Evolutionary conservation across 2,888 invertebrate species (phyloP), one percentile per base, ranked within the genome.

Genomic region (Agriopis leucophaearia): DNA sequence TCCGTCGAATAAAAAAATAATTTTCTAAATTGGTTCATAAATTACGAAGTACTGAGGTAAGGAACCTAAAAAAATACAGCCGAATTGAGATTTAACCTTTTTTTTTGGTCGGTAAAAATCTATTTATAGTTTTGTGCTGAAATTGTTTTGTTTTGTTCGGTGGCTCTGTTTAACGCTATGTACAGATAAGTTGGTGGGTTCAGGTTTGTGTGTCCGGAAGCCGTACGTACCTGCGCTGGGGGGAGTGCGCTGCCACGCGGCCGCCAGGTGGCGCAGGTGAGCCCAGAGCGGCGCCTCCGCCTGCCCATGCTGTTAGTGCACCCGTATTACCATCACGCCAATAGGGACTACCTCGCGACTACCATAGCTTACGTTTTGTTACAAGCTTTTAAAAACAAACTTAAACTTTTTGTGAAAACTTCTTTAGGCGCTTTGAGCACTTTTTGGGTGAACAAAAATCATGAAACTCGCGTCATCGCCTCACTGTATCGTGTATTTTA

Each of bases 241-340:
- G 44, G 61, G 13, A 69, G 74, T 70, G 71, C 84, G 82, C 72
- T 84, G 89, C 89, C 92, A 89, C 74, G 78, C 84, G 70, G 88
- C 84, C 78, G 93, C 89, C 76, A 87, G 88, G 64, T 81, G 83
- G 44, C 94, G 91, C 86, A 94, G 89, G 84, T 91, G 92, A 66
- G 85, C 81, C 90, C 94, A 91, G 83, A 94, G 90, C 85, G 92
- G 90, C 86, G 91, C 86, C 80, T 86, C 88, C 82, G 87, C 86
- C 87, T 89, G 88, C 87, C 94, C 95, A 94, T 95, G 95, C 95
- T 95, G 95, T 95, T 95, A 95, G 95, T 95, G 91, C 89, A 85
- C 88, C 90, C 86, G 77, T 76, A 84, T 81, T 83, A 84, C 86
- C 86, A 78, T 78, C 81, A 85, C 80, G 77, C 79, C 81, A 73